Base-by-base conservation (phyloP, 2,888 invertebrate genomes). In the Caenorhabditis sp. region DNA sequence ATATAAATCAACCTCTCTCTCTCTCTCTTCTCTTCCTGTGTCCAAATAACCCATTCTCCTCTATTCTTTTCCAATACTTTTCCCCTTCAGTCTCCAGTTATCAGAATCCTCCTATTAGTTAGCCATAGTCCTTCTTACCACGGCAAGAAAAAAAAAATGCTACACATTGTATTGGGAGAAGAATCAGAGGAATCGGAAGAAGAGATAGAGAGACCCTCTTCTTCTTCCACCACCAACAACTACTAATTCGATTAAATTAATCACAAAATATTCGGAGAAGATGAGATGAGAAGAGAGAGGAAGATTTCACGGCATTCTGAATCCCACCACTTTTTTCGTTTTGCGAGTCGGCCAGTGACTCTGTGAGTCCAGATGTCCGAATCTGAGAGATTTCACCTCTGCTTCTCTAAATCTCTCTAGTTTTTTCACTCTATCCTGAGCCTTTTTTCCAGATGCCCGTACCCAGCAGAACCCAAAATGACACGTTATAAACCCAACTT, bases 401-500 rank as follows among this genome's bases (percentile, higher is more conserved):
- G 7, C 44, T 28, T 2, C 24, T 38, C 26, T 14, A 8, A 1
- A 19, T 56, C 24, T 31, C 26, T 7, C 35, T 14, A 16, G 41
- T 41, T 69, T 16, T 35, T 59, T 14, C 12, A 63, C 26, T 10
- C 2, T 24, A 26, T 19, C n/a, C n/a, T n/a, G n/a, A n/a, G n/a
- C n/a, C n/a, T n/a, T n/a, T n/a, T 44, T 35, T 75, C 38, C 77
- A 77, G 77, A 77, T 77, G 74, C 56, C 16, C 56, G 19, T 19
- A 8, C 19, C 12, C 19, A 22, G 22, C 0, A 28, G 10, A 38
- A 6, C 38, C 12, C 38, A 44, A 49, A 66, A 76, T 76, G 76
- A 8, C 44, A 70, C 51, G 59, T 49, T 41, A 51, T 68, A 66
- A 41, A 26, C 69, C n/a, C 16, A 22, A n/a, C n/a, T n/a, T 47